Evolutionary conservation across 2,888 invertebrate genomes (phyloP), one percentile per base, ranked within the genome.

Genomic region (Drosophila buzzatii): DNA sequence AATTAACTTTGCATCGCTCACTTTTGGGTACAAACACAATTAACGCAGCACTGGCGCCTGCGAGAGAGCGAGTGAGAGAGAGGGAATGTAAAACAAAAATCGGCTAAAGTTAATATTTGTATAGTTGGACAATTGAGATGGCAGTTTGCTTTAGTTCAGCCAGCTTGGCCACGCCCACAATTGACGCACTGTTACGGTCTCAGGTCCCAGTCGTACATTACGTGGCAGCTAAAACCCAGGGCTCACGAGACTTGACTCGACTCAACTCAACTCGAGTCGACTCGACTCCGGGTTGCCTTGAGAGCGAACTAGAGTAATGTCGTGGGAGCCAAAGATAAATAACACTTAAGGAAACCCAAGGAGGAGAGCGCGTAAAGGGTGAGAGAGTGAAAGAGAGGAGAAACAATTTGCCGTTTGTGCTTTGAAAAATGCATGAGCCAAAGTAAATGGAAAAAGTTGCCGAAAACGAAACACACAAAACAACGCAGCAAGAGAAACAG

Each of bases 371-470:
- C 14, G 33, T 12, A 9, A 42, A 18, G 47, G 45, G 33, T 35
- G 57, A 49, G 47, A 70, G 39, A 37, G 12, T 27, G 59, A 39
- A 45, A 39, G 41, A 45, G 73, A 71, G 33, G 72, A 73, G 90
- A 89, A 87, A 87, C 90, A 87, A 87, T 90, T 89, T 87, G 87
- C 87, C 89, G 88, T 86, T 90, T 87, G 85, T 82, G 87, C 89
- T 81, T 84, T 90, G 89, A 87, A 90, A 87, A 87, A 87, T 87
- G 87, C 89, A 87, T 87, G 87, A 87, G 88, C 75, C 70, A 90
- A 89, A 90, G 90, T 87, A 90, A 87, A 90, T 87, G 90, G 89
- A 90, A 87, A 86, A 87, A 87, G 89, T 90, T 90, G 73, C 76
- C 73, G 69, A 82, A 74, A 79, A 68, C 74, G 72, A 65, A 79